A percentile compares a stretch with the other conserved stretches of the same genome.
phyloP scores from a whole-genome alignment of 2,797 vertebrate species.

The Peromyscus aztecus region DNA sequence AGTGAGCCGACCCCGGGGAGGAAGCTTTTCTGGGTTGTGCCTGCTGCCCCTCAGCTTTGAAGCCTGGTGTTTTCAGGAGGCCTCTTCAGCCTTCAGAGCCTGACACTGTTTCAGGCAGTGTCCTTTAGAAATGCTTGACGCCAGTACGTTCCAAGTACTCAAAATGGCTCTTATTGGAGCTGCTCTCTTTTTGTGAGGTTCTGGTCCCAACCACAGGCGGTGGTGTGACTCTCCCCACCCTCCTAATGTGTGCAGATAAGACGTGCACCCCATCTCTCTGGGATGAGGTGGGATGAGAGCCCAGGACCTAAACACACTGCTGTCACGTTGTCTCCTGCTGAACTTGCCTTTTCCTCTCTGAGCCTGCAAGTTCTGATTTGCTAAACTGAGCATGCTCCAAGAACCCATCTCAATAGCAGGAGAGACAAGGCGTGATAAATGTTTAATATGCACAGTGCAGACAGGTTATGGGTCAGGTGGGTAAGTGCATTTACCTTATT shows the following conservation, averaged over 20 bases:
- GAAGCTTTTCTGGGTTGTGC: not conserved
- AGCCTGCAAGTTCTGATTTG: not conserved
- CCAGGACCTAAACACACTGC: not conserved
- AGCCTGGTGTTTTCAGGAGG: not conserved
- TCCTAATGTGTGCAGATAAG: not conserved
- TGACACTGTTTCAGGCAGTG: not conserved
- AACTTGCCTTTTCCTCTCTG: not conserved
- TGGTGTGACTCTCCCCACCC: too few species aligned
- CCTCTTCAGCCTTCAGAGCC: not conserved
- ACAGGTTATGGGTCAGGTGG: not conserved
- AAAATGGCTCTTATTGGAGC: not conserved
- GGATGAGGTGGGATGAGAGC: not conserved
- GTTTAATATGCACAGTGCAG: not conserved
- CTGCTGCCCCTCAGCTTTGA: not conserved
- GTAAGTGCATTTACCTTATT: not conserved
- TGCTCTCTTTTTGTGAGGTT: not conserved
- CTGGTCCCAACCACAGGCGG: not conserved
- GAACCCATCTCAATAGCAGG: not conserved
- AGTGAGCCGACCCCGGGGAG: not conserved
- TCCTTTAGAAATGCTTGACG: not conserved
- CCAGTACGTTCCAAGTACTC: not conserved
- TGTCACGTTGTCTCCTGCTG: not conserved
- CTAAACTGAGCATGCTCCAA: not conserved
- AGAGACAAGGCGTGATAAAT: rapidly evolving
- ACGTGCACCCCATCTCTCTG: not conserved